Evolutionary conservation across 2,888 invertebrate genomes (phyloP).

Genomic region (Nycteola revayana): DNA sequence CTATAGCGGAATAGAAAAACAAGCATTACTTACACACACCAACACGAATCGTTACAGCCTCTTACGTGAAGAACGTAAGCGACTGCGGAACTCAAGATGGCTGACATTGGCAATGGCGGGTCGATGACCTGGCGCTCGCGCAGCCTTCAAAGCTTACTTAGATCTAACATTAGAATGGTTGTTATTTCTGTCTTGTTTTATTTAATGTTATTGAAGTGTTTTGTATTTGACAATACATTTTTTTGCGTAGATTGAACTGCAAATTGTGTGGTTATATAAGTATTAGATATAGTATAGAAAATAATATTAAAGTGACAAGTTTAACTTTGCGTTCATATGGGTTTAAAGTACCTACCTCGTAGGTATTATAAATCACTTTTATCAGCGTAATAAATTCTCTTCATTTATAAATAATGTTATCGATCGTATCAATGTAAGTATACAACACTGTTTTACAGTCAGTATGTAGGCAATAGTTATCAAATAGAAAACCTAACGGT

Average conservation of each 20-base stretch:
- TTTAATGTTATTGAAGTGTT: slow-evolving; percentile 47
- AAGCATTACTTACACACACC: slow-evolving; percentile 74
- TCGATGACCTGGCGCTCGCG: slow-evolving; percentile 71
- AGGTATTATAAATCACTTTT: no score
- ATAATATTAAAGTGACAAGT: no score
- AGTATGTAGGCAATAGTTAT: no score
- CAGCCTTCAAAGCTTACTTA: slow-evolving; percentile 81
- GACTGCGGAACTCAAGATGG: slow-evolving; percentile 81
- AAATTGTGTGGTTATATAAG: no score
- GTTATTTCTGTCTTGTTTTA: slow-evolving; percentile 69
- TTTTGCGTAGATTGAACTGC: no score
- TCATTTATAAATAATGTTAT: slow-evolving; percentile 28
- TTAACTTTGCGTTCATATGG: no score
- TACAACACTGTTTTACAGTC: no score
- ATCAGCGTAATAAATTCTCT: slow-evolving; percentile 29
- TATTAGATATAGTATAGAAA: no score
- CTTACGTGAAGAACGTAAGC: slow-evolving; percentile 81
- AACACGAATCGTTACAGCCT: slow-evolving; percentile 69
- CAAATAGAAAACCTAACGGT: no score
- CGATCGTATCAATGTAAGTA: slow-evolving; percentile 27
- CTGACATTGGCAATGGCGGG: slow-evolving; percentile 81
- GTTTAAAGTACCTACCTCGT: no score
- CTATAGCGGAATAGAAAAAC: slow-evolving; percentile 69
- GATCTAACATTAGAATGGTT: slow-evolving; percentile 78
- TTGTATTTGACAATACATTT: slow-evolving; percentile 30